phyloP scores from a whole-genome alignment of 2,888 invertebrate species.

The Hemicrepidius hirtus region DNA sequence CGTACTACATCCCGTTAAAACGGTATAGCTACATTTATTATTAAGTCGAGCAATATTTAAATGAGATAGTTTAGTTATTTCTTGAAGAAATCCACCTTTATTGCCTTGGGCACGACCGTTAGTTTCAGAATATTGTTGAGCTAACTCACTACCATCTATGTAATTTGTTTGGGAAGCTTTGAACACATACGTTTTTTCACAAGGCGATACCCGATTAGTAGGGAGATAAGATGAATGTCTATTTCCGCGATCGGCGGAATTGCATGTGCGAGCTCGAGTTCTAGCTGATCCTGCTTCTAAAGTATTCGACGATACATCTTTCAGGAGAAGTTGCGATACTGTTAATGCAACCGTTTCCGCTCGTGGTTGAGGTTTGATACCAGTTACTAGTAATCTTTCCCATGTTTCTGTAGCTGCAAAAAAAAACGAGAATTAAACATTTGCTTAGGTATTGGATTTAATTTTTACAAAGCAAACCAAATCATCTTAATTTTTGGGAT shows the following conservation, averaged over 20 bases:
- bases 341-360: conserved; percentile 82
- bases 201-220: conserved; percentile 68
- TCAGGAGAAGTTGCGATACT: conserved; percentile 75
- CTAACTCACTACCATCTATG: conserved; percentile 69
- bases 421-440: conserved; percentile 20
- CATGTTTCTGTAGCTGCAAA: conserved; percentile 81
- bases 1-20: conserved; percentile 75
- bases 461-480: too few relatives aligned
- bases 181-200: conserved; percentile 71
- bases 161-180: conserved; percentile 71
- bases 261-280: conserved; percentile 67
- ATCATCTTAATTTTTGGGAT: too few relatives aligned
- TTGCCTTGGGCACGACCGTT: conserved; percentile 59
- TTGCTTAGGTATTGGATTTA: too few relatives aligned
- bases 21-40: conserved; percentile 82
- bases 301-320: conserved; percentile 62
- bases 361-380: conserved; percentile 80
- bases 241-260: conserved; percentile 68
- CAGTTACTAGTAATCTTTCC: conserved; percentile 80
- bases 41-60: conserved; percentile 80
- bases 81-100: conserved; percentile 75
- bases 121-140: conserved; percentile 63
- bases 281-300: conserved; percentile 62
- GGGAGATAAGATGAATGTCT: conserved; percentile 71
- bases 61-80: conserved; percentile 83